These are phyloP conservation scores for Pinna nobilis DNA, from an alignment of 1,140 invertebrate genomes.

Conservation along the genomic window DNA sequence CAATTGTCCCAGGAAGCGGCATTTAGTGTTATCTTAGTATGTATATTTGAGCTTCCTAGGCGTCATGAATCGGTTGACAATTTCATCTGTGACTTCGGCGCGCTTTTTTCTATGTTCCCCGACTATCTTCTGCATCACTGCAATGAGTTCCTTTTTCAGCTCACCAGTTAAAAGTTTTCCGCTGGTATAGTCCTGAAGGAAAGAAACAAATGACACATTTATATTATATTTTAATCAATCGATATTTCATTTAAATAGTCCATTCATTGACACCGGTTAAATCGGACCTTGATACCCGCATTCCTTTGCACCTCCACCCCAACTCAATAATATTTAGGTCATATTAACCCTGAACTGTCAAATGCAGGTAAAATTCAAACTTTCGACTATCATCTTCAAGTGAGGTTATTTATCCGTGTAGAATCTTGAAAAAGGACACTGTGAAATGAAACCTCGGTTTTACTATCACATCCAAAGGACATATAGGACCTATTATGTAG, in stretches of 20 bases:
- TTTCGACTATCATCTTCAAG: conserved; percentile 95
- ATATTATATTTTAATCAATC: background rate
- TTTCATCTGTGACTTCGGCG: conserved; percentile 89
- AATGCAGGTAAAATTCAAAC: conserved; percentile 68
- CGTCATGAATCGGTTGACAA: conserved; percentile 89
- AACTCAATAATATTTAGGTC: background rate
- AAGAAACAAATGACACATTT: background rate
- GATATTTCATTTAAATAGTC: background rate
- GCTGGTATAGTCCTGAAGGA: conserved; percentile 85
- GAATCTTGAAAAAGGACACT: background rate
- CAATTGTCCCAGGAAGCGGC: no score
- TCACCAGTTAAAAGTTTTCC: conserved; percentile 95
- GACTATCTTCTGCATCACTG: conserved; percentile 84
- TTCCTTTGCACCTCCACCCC: background rate
- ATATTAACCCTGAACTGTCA: background rate
- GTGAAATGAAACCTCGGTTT: no score
- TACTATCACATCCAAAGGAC: no score
- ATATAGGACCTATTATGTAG: no score
- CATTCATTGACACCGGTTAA: background rate
- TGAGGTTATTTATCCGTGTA: conserved; percentile 94
- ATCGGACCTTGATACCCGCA: background rate
- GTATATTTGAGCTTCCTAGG: conserved; percentile 84
- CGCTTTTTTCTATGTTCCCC: conserved; percentile 88
- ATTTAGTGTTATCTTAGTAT: conserved; percentile 46
- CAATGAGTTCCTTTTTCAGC: conserved; percentile 93